Conservation (phyloP, 2,797 vertebrate genomes). For the Lithobates sylvaticus region DNA sequence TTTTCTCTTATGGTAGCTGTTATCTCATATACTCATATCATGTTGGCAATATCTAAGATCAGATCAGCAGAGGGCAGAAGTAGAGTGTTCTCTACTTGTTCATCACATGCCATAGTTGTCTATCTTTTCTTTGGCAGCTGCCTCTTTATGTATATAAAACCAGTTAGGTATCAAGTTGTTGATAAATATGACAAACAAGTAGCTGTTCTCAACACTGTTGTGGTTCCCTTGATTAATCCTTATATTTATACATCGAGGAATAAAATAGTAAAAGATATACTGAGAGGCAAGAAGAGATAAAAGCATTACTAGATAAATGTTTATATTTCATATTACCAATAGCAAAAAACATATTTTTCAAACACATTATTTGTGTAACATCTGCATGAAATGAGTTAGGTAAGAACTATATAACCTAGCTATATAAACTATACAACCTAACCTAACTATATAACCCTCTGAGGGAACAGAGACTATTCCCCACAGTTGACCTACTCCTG, state of each 20-base stretch:
- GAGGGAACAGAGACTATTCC: too few relatives aligned
- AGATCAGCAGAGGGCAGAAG: neutral
- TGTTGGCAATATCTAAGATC: too few relatives aligned
- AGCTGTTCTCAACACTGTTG: constrained; percentile 7
- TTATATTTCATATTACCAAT: too few relatives aligned
- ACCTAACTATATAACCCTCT: too few relatives aligned
- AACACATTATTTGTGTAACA: too few relatives aligned
- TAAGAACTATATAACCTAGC: too few relatives aligned
- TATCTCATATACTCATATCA: neutral
- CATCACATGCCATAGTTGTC: constrained; percentile 25
- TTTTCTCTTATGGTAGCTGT: neutral
- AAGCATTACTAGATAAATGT: too few relatives aligned
- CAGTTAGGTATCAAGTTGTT: neutral
- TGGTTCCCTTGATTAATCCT: constrained; percentile 35
- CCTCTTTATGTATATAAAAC: constrained; percentile 26
- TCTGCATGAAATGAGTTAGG: too few relatives aligned
- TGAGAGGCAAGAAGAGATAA: neutral
- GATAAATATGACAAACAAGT: neutral
- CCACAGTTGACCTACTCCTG: too few relatives aligned
- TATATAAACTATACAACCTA: too few relatives aligned
- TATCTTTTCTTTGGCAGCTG: constrained; percentile 29
- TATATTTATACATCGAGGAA: constrained; percentile 38
- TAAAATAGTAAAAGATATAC: neutral
- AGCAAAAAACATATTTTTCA: too few relatives aligned
- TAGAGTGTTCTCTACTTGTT: constrained; percentile 27